Percentiles rank a stretch among this genome's conserved stretches.
Conservation (phyloP, 2,888 invertebrate species). For the Cryptophagus acutangulus region DNA sequence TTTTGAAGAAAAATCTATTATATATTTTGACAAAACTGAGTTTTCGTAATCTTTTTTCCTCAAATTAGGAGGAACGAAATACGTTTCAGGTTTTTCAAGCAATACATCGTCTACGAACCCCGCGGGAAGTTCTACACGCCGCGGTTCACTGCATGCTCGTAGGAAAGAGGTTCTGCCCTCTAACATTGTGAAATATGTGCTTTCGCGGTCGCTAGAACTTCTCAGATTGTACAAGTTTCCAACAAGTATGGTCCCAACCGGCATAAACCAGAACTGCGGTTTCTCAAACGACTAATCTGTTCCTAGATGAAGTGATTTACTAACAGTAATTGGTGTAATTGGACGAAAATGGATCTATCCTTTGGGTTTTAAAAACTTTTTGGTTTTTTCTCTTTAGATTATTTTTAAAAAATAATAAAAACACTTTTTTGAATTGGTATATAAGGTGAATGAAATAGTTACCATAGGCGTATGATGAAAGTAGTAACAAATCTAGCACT, state of each 20-base stretch:
- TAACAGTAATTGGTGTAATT: constrained; percentile 44
- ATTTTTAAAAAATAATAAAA: too few species aligned
- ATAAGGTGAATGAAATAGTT: too few species aligned
- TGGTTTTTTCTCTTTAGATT: too few species aligned
- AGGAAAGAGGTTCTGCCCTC: constrained; percentile 26
- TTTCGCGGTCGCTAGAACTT: constrained; percentile 40
- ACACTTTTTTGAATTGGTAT: too few species aligned
- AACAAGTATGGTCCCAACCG: constrained; percentile 29
- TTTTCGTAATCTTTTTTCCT: too few species aligned
- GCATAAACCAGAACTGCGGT: constrained; percentile 40
- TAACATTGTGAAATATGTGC: constrained; percentile 41
- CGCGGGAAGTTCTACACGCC: constrained; percentile 29
- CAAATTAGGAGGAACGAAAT: too few species aligned
- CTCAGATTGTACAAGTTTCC: constrained; percentile 41
- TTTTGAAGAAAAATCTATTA: too few species aligned
- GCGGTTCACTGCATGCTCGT: constrained; percentile 25
- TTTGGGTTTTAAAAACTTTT: constrained; percentile 3
- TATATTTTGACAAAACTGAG: too few species aligned
- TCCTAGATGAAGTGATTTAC: constrained; percentile 45
- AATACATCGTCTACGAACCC: constrained; percentile 21
- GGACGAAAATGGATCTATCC: constrained; percentile 28
- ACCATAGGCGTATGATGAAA: too few species aligned
- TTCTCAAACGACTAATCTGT: constrained; percentile 44
- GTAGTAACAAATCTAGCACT: constrained; percentile 11
- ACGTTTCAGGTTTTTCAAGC: too few species aligned